Percentiles rank a stretch among this genome's conserved stretches.
Evolutionary conservation across 2,888 invertebrate genomes (phyloP).

Genomic region (Uloborus plumipes): DNA sequence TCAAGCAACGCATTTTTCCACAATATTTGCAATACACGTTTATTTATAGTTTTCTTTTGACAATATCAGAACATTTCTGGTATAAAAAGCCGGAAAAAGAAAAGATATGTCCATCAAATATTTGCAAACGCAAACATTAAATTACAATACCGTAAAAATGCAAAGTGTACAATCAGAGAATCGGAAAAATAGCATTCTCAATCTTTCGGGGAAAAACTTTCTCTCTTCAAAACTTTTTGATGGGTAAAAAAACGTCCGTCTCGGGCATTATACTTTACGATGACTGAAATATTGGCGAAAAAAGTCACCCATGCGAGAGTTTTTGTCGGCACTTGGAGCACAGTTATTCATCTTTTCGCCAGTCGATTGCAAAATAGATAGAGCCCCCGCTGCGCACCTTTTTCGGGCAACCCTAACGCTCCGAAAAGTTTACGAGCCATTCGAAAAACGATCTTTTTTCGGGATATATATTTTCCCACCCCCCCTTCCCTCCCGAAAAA

Average conservation of each 20-base stretch:
- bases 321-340: not conserved
- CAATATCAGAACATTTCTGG: no score
- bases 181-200: not conserved
- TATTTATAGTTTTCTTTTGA: no score
- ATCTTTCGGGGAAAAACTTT: not conserved
- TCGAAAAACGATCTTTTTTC: constrained; percentile 14
- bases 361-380: constrained; percentile 27
- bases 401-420: constrained; percentile 12
- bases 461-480: not conserved
- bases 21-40: no score
- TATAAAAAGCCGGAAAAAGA: no score
- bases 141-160: not conserved
- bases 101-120: no score
- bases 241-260: not conserved
- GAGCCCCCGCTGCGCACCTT: not conserved
- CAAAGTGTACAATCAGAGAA: constrained; percentile 1
- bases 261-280: not conserved
- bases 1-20: no score
- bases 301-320: constrained; percentile 1
- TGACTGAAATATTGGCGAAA: not conserved
- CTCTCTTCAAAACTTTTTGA: no score
- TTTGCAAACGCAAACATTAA: no score
- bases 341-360: constrained; percentile 26
- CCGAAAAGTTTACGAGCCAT: constrained; percentile 12
- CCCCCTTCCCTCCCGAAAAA: not conserved